Percentiles rank a stretch among this genome's conserved stretches.
These are phyloP conservation scores for Megaustenia siamemsis DNA, from an alignment of 2,888 invertebrate genomes.

Conservation along the genomic window DNA sequence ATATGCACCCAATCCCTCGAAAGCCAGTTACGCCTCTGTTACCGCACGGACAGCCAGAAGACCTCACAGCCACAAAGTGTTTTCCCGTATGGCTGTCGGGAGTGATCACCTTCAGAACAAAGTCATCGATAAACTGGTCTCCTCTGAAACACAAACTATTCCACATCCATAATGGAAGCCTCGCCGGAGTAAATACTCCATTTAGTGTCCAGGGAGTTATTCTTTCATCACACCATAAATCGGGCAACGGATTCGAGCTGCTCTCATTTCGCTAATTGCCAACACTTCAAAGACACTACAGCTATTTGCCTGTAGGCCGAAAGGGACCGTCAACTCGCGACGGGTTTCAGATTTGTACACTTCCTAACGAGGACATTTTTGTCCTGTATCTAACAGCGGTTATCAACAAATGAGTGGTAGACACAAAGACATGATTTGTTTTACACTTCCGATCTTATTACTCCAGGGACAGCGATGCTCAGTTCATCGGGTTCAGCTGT, in stretches of 20 bases:
- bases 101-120: background rate
- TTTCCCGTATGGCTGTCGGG: background rate
- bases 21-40: no score
- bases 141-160: background rate
- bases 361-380: no score
- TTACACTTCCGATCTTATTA: no score
- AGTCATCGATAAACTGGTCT: background rate
- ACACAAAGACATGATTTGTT: no score
- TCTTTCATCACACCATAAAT: constrained; percentile 12
- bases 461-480: no score
- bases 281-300: background rate
- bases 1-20: no score
- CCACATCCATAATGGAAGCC: background rate
- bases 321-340: background rate
- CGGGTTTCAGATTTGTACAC: no score
- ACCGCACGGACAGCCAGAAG: background rate
- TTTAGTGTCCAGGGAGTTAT: background rate
- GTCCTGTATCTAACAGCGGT: no score
- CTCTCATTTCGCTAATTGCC: constrained; percentile 9
- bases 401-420: no score
- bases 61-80: background rate
- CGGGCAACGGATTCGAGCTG: background rate
- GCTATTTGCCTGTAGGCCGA: background rate
- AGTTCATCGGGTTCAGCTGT: no score
- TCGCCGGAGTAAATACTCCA: background rate